Conservation (phyloP, 1,140 invertebrate species). For the Eubasilissa regina region DNA sequence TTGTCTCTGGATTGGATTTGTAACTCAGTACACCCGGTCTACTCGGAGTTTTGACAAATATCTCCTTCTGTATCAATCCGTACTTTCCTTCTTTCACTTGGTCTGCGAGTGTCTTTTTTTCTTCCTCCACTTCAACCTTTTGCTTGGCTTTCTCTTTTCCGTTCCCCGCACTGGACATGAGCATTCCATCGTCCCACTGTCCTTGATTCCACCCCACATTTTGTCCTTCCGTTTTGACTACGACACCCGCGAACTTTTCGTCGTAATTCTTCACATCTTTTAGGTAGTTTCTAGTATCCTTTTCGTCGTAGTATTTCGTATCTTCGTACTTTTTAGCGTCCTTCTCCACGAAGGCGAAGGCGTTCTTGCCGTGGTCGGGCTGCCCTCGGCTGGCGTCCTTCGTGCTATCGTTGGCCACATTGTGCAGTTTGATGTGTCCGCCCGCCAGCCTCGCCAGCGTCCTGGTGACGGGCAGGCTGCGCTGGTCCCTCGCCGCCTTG, state of each 20-base stretch:
- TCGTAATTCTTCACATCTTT: slow-evolving; percentile 55
- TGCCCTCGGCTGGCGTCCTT: slow-evolving; percentile 66
- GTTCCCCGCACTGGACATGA: slow-evolving; percentile 78
- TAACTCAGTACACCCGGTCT: slow-evolving; percentile 88
- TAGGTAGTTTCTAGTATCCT: slow-evolving; percentile 53
- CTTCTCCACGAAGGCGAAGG: slow-evolving; percentile 65
- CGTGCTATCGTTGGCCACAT: slow-evolving; percentile 43
- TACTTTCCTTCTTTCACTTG: slow-evolving; percentile 92
- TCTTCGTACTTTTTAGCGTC: slow-evolving; percentile 39
- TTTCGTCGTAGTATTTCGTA: slow-evolving; percentile 60
- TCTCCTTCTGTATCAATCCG: slow-evolving; percentile 88
- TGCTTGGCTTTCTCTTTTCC: slow-evolving; percentile 73
- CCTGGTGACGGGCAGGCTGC: slow-evolving; percentile 69
- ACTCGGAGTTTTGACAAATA: slow-evolving; percentile 79
- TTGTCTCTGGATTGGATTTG: slow-evolving; percentile 81
- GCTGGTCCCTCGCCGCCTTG: slow-evolving; percentile 66
- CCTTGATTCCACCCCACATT: slow-evolving; percentile 72
- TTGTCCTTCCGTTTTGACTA: slow-evolving; percentile 65
- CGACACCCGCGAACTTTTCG: slow-evolving; percentile 68
- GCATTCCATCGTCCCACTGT: slow-evolving; percentile 78
- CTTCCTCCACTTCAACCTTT: slow-evolving; percentile 78
- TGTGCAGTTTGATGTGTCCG: slow-evolving; percentile 74
- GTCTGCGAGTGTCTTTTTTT: slow-evolving; percentile 86
- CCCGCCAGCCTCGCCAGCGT: slow-evolving; percentile 75
- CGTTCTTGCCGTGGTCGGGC: slow-evolving; percentile 66